phyloP scores from a whole-genome alignment of 2,113 vertebrate species.

The Haemorhous mexicanus region DNA sequence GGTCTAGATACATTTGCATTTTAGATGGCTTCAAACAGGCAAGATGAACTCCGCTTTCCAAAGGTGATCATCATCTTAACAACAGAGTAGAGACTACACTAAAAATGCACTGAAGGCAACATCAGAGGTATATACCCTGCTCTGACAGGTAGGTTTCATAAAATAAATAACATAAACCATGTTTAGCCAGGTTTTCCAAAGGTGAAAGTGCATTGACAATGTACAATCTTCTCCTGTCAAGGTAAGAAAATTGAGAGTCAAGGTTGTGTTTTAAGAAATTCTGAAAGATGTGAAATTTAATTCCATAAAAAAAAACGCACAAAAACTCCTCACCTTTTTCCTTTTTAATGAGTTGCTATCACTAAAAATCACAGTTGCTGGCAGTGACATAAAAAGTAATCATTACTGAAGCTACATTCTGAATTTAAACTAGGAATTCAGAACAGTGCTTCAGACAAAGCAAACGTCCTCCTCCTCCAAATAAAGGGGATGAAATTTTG shows the following conservation, averaged over 20 bases:
- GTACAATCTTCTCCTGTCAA: neutral
- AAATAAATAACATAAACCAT: neutral
- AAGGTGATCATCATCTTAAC: neutral
- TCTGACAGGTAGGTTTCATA: neutral
- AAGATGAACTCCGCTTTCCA: neutral
- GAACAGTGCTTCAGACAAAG: neutral
- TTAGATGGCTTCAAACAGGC: neutral
- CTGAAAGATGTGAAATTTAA: neutral
- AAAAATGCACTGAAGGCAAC: neutral
- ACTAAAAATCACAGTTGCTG: neutral
- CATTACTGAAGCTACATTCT: neutral
- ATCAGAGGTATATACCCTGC: neutral
- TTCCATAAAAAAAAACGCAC: neutral
- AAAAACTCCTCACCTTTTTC: neutral
- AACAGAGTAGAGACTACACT: neutral
- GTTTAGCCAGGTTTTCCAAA: neutral
- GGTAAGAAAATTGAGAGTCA: neutral
- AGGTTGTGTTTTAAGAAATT: neutral
- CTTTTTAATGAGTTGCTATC: neutral
- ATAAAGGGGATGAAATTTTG: neutral
- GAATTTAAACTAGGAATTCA: constrained; percentile 14
- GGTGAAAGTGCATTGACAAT: neutral
- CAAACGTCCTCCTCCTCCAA: neutral
- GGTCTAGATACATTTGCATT: neutral
- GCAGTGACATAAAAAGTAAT: neutral